Evolutionary conservation across 2,113 vertebrate genomes (phyloP).

Genomic region (Junco hyemalis): DNA sequence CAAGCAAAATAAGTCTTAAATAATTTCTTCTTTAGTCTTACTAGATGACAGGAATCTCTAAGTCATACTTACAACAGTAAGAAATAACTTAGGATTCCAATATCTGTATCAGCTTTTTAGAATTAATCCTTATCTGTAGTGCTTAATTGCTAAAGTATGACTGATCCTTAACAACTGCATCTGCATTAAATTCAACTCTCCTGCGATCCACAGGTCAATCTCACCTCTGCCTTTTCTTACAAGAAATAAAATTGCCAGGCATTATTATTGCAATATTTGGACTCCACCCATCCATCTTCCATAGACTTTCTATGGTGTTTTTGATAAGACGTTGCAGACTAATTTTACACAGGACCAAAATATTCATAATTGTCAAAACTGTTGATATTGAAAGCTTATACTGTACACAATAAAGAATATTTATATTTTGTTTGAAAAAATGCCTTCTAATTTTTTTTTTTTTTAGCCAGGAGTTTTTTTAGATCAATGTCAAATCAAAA

Average conservation of each 20-base stretch:
- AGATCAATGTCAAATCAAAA: neutral
- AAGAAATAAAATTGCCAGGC: neutral
- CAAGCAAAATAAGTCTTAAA: neutral
- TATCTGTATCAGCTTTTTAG: neutral
- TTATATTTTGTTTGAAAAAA: neutral
- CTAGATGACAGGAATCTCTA: neutral
- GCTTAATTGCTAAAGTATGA: neutral
- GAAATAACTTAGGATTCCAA: neutral
- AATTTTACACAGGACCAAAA: neutral
- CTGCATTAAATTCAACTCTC: neutral
- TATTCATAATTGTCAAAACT: neutral
- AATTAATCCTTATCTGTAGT: neutral
- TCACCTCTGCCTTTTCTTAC: neutral
- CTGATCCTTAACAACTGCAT: neutral
- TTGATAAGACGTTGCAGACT: neutral
- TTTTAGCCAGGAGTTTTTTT: neutral
- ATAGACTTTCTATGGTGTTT: fast-evolving
- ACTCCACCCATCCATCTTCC: neutral
- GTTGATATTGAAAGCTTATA: neutral
- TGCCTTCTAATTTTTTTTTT: neutral
- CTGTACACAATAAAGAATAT: neutral
- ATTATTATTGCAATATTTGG: neutral
- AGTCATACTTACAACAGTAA: neutral
- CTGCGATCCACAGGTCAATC: neutral
- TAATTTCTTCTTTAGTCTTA: neutral